Conservation (phyloP, 2,888 invertebrate genomes). For the Torymus texanus region DNA sequence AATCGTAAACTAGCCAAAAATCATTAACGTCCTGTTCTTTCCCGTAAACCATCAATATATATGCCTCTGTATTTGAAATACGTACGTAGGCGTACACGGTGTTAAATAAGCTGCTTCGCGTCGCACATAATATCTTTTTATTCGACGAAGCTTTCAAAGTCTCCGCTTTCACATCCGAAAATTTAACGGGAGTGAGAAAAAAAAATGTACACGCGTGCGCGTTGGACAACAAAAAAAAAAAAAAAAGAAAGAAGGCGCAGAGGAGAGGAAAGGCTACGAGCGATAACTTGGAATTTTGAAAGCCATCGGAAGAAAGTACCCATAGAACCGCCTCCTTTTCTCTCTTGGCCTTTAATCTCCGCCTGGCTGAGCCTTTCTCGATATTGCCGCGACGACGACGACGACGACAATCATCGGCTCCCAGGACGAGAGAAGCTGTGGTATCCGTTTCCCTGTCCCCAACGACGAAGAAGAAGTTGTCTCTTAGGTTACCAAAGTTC, state of each 20-base stretch:
- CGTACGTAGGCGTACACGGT: background rate
- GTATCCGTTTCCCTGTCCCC: background rate
- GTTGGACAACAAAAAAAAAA: background rate
- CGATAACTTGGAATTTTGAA: slow-evolving; percentile 41
- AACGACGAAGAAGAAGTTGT: slow-evolving; percentile 7
- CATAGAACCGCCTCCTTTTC: slow-evolving; percentile 8
- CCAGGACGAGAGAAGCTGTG: no score
- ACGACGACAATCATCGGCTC: no score
- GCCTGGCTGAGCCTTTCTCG: background rate
- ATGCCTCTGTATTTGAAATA: background rate
- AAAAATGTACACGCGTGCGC: background rate
- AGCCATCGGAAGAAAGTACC: slow-evolving; percentile 38
- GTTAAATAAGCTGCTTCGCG: background rate
- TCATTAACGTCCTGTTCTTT: no score
- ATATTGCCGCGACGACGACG: background rate
- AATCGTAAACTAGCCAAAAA: no score
- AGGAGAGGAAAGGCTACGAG: background rate
- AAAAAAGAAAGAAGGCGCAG: background rate
- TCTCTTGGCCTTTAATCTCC: slow-evolving; percentile 11
- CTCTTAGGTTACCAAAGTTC: slow-evolving; percentile 24
- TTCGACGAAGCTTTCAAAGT: slow-evolving; percentile 28
- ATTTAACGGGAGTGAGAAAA: background rate
- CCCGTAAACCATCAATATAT: no score
- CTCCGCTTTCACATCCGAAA: slow-evolving; percentile 29
- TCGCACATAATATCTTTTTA: slow-evolving; percentile 12